Evolutionary conservation across 2,888 invertebrate species (phyloP).

Genomic region (Mimumesa dahlbomi): DNA sequence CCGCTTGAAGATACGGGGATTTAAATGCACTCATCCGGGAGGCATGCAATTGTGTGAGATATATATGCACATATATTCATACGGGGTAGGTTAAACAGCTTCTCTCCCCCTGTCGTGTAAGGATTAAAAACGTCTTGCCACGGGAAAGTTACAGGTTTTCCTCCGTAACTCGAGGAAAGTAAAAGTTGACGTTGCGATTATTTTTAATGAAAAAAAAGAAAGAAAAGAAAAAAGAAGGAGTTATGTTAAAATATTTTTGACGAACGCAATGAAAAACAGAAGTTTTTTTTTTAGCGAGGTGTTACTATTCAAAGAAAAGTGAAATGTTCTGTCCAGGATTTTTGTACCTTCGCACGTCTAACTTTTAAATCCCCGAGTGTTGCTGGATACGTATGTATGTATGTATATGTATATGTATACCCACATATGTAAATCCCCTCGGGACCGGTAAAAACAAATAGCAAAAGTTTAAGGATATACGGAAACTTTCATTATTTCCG

Average conservation of each 20-base stretch:
- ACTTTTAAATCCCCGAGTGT: background rate
- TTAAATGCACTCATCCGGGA: background rate
- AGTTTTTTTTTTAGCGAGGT: background rate
- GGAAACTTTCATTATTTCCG: slow-evolving; percentile 59
- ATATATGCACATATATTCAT: slow-evolving; percentile 4
- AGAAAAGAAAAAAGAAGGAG: background rate
- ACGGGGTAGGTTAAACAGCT: slow-evolving; percentile 20
- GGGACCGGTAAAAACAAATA: slow-evolving; percentile 51
- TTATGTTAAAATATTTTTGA: slow-evolving; percentile 25
- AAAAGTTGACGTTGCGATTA: slow-evolving; percentile 1
- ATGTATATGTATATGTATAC: too few species aligned
- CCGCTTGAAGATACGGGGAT: background rate
- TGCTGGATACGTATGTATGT: slow-evolving; percentile 1
- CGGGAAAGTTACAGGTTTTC: slow-evolving; percentile 7
- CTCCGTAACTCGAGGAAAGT: slow-evolving; percentile 4
- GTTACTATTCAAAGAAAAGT: slow-evolving; percentile 35
- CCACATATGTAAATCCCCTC: slow-evolving; percentile 13
- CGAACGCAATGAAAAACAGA: slow-evolving; percentile 17
- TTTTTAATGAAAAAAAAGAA: background rate
- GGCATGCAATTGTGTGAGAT: background rate
- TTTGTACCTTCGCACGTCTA: slow-evolving; percentile 1
- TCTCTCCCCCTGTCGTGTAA: slow-evolving; percentile 1
- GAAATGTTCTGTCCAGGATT: slow-evolving; percentile 21
- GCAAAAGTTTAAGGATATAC: slow-evolving; percentile 48
- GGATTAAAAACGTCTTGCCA: slow-evolving; percentile 13